Conservation (phyloP, 1,140 invertebrate species). For the Pentalonia nigronervosa region DNA sequence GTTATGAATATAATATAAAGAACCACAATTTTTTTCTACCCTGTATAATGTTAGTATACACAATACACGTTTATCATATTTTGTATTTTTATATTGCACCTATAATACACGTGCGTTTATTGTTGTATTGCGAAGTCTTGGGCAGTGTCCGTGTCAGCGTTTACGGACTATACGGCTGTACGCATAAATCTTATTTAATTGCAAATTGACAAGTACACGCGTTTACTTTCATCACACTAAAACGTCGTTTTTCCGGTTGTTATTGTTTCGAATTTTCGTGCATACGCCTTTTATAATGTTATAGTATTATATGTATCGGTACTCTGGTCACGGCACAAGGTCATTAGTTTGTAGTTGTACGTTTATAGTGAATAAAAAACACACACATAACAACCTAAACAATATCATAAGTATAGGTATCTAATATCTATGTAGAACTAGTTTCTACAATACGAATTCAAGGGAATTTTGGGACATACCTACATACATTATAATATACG, state of each 20-base stretch:
- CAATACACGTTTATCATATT: background rate
- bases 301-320: background rate
- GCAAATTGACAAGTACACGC: background rate
- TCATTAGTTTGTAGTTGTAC: background rate
- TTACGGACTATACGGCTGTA: background rate
- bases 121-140: conserved; percentile 12
- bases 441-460: background rate
- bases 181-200: background rate
- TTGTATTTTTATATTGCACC: background rate
- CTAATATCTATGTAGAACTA: background rate
- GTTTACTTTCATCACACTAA: conserved; percentile 36
- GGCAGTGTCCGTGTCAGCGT: conserved; percentile 19
- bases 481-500: too few relatives aligned
- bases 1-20: too few relatives aligned
- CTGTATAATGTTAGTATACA: background rate
- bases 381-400: background rate
- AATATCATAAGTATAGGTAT: background rate
- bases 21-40: background rate
- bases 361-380: background rate
- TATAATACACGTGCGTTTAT: background rate
- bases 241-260: conserved; percentile 39
- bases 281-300: background rate
- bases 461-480: too few relatives aligned
- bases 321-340: background rate
- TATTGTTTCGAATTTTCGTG: conserved; percentile 19